Evolutionary conservation across 2,797 vertebrate species (phyloP), one percentile per base, ranked within the genome.

Genomic region (Trichosurus vulpecula): DNA sequence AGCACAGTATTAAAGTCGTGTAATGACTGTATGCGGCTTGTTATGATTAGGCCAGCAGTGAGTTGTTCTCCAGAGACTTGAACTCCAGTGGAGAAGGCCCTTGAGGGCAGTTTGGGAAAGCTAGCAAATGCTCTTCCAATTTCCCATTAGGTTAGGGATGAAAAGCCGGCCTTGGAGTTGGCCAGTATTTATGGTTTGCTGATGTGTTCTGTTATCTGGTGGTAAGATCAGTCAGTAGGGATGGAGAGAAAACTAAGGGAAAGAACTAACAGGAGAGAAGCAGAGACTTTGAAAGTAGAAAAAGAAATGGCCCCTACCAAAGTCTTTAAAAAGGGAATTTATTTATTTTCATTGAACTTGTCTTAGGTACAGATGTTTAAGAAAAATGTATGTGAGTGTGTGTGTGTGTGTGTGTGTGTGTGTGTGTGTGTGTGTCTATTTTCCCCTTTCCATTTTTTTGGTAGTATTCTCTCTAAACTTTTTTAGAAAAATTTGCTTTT

Each of bases 1-100:
- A 97, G 81, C 95, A 13, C 3, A 92, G 94, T 96, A 95, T 97
- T 98, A 97, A 98, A 98, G 95, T 95, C 91, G 14, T 53, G 25
- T 93, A 93, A 94, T 97, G 97, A 93, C 96, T 94, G 90, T 61
- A 92, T n/a, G 58, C 90, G 93, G 93, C 96, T 97, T 96, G 94
- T 91, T 97, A 96, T 0, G 0, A 97, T 96, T 97, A 97, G 92
- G 54, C 91, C 93, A 96, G 94, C 92, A 90, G 27, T 90, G 89
- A 98, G 91, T 94, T 94, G 25, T 47, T 97, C 95, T 96, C 96
- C 94, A 97, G 97, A 95, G 96, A 66, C 57, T 11, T 0, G 0
- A 22, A 29, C 90, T 97, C 55, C 35, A 31, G 41, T 96, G 89
- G 92, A 94, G 95, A 94, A 95, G 87, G 66, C 95, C 52, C 90